These are phyloP conservation scores for Ascaphus truei DNA, from an alignment of 2,113 vertebrate genomes.

Conservation along the genomic window DNA sequence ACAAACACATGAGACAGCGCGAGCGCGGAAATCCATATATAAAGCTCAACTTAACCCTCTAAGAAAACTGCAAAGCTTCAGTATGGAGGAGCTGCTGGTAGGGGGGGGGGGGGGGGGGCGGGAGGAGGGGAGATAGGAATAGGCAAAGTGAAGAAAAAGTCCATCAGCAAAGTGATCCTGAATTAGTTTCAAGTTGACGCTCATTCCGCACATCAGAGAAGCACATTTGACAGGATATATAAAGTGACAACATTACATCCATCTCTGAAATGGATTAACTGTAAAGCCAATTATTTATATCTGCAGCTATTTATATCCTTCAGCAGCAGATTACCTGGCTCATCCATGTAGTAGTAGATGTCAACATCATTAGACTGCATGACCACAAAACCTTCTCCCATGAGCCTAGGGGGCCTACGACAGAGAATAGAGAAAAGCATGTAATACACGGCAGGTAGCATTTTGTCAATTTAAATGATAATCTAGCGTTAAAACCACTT, in stretches of 20 bases:
- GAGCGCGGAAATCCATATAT: too few relatives aligned
- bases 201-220: constrained; percentile 2
- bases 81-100: too few relatives aligned
- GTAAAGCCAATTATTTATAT: neutral
- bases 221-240: neutral
- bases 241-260: neutral
- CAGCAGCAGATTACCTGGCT: constrained; percentile 74
- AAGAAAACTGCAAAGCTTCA: too few relatives aligned
- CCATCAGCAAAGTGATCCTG: too few relatives aligned
- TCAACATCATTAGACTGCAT: constrained; percentile 98
- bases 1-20: too few relatives aligned
- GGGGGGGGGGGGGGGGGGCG: too few relatives aligned
- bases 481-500: too few relatives aligned
- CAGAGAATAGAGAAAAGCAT: neutral
- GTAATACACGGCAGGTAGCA: neutral
- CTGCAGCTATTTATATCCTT: neutral
- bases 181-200: constrained; percentile 11
- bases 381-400: constrained; percentile 98
- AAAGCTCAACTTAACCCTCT: too few relatives aligned
- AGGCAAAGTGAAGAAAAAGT: neutral
- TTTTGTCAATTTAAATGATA: neutral
- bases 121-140: neutral
- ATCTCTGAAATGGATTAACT: constrained; percentile 12
- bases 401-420: constrained; percentile 86
- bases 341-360: constrained; percentile 97